Conservation (phyloP, 2,888 invertebrate species). For the Synergus laeviventris region DNA sequence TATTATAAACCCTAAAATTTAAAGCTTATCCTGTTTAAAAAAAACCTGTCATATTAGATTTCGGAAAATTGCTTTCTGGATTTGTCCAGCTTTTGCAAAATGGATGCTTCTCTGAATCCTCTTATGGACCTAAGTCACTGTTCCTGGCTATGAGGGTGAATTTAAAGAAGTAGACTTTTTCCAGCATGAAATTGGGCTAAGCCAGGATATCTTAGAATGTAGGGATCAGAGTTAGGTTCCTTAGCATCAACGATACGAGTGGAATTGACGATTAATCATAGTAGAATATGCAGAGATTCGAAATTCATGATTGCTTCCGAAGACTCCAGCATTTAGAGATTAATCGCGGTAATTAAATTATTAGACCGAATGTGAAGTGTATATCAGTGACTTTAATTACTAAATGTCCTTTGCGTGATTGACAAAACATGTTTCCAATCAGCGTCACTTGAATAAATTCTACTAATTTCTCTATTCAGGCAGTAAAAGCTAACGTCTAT, state of each 20-base stretch:
- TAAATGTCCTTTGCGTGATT: not conserved
- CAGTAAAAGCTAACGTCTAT: not conserved
- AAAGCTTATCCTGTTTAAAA: not conserved
- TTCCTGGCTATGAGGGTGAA: slow-evolving; percentile 46
- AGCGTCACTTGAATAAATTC: not conserved
- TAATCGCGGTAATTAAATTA: not conserved
- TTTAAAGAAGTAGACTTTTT: slow-evolving; percentile 58
- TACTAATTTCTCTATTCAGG: not conserved
- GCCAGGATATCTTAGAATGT: slow-evolving; percentile 59
- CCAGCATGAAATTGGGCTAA: slow-evolving; percentile 65
- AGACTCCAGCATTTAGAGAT: not conserved
- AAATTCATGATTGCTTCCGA: slow-evolving; percentile 5
- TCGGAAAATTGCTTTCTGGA: not conserved
- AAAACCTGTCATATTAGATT: not conserved
- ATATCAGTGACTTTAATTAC: not conserved
- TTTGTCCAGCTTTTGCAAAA: not conserved
- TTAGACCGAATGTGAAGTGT: not conserved
- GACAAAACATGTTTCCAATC: not conserved
- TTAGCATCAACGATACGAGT: slow-evolving; percentile 32
- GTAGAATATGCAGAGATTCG: slow-evolving; percentile 3
- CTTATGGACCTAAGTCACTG: not conserved
- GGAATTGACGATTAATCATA: not conserved
- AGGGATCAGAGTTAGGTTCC: slow-evolving; percentile 40
- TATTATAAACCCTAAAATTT: no score
- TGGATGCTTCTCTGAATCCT: not conserved